Evolutionary conservation across 2,113 vertebrate genomes (phyloP).

Genomic region (Phalacrocorax aristotelis): DNA sequence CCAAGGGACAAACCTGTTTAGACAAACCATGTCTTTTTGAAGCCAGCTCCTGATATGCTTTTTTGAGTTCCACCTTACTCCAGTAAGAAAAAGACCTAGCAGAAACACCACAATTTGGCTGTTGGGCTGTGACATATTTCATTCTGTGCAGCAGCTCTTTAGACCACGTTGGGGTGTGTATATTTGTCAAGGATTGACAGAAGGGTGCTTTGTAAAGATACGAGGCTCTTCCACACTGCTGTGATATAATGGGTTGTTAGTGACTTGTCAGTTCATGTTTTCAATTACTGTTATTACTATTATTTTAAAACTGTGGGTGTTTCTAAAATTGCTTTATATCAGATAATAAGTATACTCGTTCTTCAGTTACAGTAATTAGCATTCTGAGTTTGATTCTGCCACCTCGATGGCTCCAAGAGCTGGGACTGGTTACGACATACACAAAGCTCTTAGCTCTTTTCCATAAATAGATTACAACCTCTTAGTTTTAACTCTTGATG

Average conservation of each 20-base stretch:
- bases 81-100: background rate
- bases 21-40: background rate
- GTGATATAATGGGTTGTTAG: conserved; percentile 7
- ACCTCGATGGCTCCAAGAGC: background rate
- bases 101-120: background rate
- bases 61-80: background rate
- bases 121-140: background rate
- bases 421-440: background rate
- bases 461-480: background rate
- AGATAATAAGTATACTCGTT: conserved; percentile 46
- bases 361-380: conserved; percentile 54
- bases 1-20: background rate
- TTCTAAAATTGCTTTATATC: conserved; percentile 49
- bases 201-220: background rate
- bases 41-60: background rate
- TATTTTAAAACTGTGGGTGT: conserved; percentile 30
- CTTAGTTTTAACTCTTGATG: background rate
- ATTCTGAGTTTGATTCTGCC: conserved; percentile 46
- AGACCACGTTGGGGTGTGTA: accelerated
- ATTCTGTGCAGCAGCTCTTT: background rate
- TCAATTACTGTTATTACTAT: conserved; percentile 57
- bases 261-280: conserved; percentile 57
- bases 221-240: background rate
- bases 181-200: background rate
- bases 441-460: conserved; percentile 13